phyloP scores from a whole-genome alignment of 2,113 vertebrate species.

The Tursiops truncatus region DNA sequence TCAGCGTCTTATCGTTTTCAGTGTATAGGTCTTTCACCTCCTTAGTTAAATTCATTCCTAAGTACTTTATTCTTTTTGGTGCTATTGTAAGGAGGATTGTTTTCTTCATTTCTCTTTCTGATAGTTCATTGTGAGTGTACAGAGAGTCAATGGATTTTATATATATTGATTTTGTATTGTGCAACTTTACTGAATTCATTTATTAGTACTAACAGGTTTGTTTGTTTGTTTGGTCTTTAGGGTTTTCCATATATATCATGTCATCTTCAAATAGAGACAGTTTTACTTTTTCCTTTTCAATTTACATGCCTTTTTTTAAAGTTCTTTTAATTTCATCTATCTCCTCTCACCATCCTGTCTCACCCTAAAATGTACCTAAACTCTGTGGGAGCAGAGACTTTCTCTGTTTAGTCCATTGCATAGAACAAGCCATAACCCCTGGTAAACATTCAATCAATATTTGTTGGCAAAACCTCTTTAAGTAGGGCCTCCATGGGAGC shows the following conservation, averaged over 20 bases:
- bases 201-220: no score
- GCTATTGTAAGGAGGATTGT: not conserved
- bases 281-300: not conserved
- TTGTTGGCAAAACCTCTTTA: constrained; percentile 5
- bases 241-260: not conserved
- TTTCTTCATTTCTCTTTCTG: not conserved
- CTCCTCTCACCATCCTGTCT: not conserved
- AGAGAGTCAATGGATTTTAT: not conserved
- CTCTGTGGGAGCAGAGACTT: not conserved
- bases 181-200: not conserved
- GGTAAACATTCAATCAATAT: not conserved
- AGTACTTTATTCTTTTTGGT: not conserved
- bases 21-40: not conserved
- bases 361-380: not conserved
- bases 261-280: not conserved
- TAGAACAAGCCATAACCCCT: not conserved
- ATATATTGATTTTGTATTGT: not conserved
- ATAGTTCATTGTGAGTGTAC: not conserved
- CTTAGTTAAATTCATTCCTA: not conserved
- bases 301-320: not conserved
- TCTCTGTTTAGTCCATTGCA: not conserved
- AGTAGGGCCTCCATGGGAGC: not conserved
- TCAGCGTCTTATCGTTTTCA: not conserved
- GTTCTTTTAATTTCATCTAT: not conserved
- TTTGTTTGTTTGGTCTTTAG: not conserved